Evolutionary conservation across 2,888 invertebrate genomes (phyloP), one percentile per base, ranked within the genome.

Genomic region (Oscheius sp.): DNA sequence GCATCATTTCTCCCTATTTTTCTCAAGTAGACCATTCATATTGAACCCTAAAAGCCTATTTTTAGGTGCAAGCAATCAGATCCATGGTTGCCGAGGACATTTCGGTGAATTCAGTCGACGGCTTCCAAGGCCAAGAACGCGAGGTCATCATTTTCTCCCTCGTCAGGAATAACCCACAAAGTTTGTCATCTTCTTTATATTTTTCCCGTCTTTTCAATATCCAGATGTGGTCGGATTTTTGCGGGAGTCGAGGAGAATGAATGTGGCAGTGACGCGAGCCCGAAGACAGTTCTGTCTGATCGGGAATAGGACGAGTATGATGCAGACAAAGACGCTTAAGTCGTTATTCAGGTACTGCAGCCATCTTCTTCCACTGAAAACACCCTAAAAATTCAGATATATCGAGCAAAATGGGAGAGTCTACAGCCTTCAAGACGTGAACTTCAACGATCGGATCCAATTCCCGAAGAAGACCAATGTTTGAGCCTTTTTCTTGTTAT

Each of bases 91-190:
- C 32, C 2, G 60, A 74, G 21, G n/a, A 60, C 2, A 32, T 75
- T n/a, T n/a, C 66, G 33, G 57, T 73, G n/a, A 55, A 51, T 2
- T 51, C 73, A n/a, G 80, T 79, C 1, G 80, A 80, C 50, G 80
- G 73, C 2, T 82, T 81, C 57, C 80, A 84, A 76, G 84, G 84
- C 9, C 80, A 82, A n/a, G 81, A 84, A 70, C 68, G 72, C 21
- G 78, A 84, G 58, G 75, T 84, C 47, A 75, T 84, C 59, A 66
- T 84, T 33, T 84, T 84, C 59, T 77, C 79, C 21, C 51, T 80
- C 21, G 84, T 84, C 29, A 71, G 84, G 51, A 76, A 81, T 48
- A 84, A 84, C 70, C 13, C 62, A 9, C 59, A 75, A 29, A 75
- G 82, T 81, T 9, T 11, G 73, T 59, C 9, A 11, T 29, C 37